Percentiles rank a stretch among this genome's conserved stretches.
phyloP scores from a whole-genome alignment of 2,797 vertebrate species.

The Nasua narica region DNA sequence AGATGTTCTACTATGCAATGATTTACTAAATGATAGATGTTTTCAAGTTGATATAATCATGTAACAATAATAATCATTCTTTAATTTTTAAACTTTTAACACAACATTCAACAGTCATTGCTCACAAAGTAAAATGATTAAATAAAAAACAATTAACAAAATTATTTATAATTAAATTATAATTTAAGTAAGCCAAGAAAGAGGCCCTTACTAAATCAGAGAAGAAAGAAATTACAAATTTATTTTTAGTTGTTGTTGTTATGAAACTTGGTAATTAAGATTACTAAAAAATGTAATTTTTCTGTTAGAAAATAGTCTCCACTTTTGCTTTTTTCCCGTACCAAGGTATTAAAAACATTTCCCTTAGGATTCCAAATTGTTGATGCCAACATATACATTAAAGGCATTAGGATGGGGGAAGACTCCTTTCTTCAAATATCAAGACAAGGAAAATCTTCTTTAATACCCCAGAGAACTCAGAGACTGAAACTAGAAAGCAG shows the following conservation, averaged over 20 bases:
- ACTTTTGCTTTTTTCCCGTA: neutral
- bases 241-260: neutral
- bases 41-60: neutral
- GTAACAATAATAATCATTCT: neutral
- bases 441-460: conserved; percentile 69
- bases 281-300: neutral
- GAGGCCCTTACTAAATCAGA: neutral
- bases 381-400: conserved; percentile 5
- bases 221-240: neutral
- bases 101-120: neutral
- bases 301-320: neutral
- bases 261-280: neutral
- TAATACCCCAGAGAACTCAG: conserved; percentile 28
- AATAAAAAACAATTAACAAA: neutral
- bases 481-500: conserved; percentile 50
- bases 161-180: neutral
- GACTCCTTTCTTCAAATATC: conserved; percentile 44
- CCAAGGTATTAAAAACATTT: conserved; percentile 36
- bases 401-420: conserved; percentile 48
- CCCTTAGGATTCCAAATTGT: conserved; percentile 23
- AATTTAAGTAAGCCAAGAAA: neutral
- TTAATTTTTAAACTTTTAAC: conserved; percentile 12
- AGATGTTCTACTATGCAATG: conserved; percentile 27
- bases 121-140: neutral
- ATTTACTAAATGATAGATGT: neutral